Evolutionary conservation across 2,113 vertebrate genomes (phyloP).

Genomic region (Phodopus roborovskii): DNA sequence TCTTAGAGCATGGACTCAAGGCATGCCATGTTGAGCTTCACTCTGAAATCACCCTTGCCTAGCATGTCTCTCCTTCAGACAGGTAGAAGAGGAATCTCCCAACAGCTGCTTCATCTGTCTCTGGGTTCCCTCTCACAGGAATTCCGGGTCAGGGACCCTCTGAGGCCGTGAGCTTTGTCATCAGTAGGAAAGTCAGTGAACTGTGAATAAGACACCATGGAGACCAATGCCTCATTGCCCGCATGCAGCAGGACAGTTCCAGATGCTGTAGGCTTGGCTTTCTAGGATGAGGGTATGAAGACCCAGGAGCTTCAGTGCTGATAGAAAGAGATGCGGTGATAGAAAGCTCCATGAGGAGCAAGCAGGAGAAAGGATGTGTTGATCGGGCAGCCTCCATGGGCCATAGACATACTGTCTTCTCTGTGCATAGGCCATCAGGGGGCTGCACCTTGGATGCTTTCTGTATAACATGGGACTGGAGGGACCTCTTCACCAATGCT

Average conservation of each 20-base stretch:
- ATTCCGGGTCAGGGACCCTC: neutral
- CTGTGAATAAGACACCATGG: neutral
- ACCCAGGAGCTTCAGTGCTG: neutral
- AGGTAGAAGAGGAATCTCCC: neutral
- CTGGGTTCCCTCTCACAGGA: accelerated
- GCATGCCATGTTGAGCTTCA: neutral
- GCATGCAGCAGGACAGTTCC: accelerated
- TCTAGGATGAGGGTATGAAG: neutral
- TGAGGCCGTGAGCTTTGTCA: neutral
- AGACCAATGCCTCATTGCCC: accelerated
- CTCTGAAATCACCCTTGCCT: neutral
- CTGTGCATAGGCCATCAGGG: neutral
- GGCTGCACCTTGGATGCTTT: neutral
- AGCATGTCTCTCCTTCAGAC: neutral
- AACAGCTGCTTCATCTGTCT: neutral
- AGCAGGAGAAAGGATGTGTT: neutral
- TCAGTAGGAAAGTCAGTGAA: neutral
- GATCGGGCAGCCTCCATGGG: neutral
- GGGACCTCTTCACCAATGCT: neutral
- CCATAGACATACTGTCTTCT: neutral
- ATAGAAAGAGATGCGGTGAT: neutral
- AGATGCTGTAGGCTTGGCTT: neutral
- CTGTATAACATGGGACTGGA: neutral
- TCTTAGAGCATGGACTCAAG: neutral
- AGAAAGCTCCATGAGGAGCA: neutral